Conservation (phyloP, 2,113 vertebrate genomes). For the Lycocorax pyrrhopterus region DNA sequence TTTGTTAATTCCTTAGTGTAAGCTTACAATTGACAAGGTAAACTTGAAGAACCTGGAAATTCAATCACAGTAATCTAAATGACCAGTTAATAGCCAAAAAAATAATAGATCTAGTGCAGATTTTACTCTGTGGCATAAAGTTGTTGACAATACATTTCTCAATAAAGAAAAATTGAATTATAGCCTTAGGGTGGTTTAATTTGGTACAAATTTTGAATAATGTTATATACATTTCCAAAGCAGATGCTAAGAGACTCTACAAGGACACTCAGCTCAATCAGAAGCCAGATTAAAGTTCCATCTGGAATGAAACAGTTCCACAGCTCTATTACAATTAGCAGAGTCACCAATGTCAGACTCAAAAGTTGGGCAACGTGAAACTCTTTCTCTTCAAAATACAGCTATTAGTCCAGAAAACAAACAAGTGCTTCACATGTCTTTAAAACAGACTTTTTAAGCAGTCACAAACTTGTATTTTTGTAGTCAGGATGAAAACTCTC, state of each 20-base stretch:
- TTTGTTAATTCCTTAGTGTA: not conserved
- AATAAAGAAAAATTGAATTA: slow-evolving; percentile 77
- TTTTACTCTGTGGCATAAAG: slow-evolving; percentile 63
- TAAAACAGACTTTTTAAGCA: not conserved
- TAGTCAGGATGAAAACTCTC: not conserved
- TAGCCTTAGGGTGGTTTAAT: slow-evolving; percentile 75
- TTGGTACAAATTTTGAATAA: slow-evolving; percentile 81
- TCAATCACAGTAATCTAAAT: slow-evolving; percentile 31
- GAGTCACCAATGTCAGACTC: slow-evolving; percentile 68
- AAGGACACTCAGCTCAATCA: slow-evolving; percentile 76
- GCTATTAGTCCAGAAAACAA: not conserved
- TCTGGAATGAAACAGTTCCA: slow-evolving; percentile 71
- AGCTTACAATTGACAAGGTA: not conserved
- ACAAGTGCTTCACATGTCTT: not conserved
- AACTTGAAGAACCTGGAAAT: slow-evolving; percentile 26
- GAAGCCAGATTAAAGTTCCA: slow-evolving; percentile 79
- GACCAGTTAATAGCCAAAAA: slow-evolving; percentile 49
- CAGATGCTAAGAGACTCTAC: slow-evolving; percentile 79
- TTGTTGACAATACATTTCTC: slow-evolving; percentile 71
- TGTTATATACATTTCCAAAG: slow-evolving; percentile 76
- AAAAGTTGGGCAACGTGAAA: slow-evolving; percentile 19
- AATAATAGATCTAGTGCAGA: slow-evolving; percentile 21
- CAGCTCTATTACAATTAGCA: slow-evolving; percentile 72
- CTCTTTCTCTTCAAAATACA: slow-evolving; percentile 19
- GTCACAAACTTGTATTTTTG: not conserved